Base-by-base conservation (phyloP, 2,888 invertebrate genomes). In the Gryllus longicercus region DNA sequence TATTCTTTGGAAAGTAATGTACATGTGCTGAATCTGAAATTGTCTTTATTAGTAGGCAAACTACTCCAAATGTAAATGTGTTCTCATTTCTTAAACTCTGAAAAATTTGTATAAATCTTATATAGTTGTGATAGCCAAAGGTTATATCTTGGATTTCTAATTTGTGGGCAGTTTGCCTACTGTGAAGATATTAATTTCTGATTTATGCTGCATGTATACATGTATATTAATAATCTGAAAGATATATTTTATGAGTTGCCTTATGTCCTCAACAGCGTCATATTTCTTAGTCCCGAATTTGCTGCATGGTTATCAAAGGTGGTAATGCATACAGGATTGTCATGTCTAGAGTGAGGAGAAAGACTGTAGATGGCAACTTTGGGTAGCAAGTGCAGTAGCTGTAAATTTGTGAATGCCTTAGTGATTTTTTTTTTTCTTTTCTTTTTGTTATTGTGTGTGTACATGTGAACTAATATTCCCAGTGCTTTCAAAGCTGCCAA, bases 331-430 rank as follows among this genome's bases (percentile, higher is more conserved):
- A 63, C 63, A 63, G 63, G 63, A 63, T 63, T 63, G 63, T 18
- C 63, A 63, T 63, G 63, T n/a, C 63, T 63, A 63, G 63, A 63
- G 63, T 63, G 63, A 63, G 38, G 38, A 38, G 38, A 38, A 38
- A 63, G 63, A 63, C 63, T 63, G 63, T 63, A 63, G 63, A 63
- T 63, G 63, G 63, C 63, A 63, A 63, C 63, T 63, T 63, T 63
- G 63, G 63, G 63, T 63, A 63, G 63, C 63, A 63, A 63, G 63
- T 63, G 63, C 63, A 18, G 63, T 63, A 63, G 63, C 63, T 63
- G 63, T 63, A 63, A 14, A 63, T 63, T 63, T 63, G 63, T 63
- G 63, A 63, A 63, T 63, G 63, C 63, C 63, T 63, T 63, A 63
- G 63, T 18, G 63, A 18, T 14, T 18, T 63, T 63, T 51, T 51